Base-by-base conservation (phyloP, 2,797 vertebrate species). In the Sphenodon punctatus region DNA sequence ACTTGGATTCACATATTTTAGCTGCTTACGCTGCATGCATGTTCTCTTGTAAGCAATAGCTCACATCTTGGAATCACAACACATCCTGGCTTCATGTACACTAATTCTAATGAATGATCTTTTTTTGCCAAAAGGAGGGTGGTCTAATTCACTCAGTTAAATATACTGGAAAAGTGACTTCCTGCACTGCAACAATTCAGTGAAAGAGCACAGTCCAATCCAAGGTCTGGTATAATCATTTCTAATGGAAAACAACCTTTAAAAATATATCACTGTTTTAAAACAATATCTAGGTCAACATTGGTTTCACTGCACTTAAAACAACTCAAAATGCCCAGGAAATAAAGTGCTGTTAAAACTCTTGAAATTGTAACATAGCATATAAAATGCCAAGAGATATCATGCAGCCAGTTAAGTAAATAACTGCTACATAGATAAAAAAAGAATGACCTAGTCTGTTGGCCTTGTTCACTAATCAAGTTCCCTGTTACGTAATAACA, bases 371-470 rank as follows among this genome's bases (percentile, higher is more conserved):
- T 65, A 82, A 13, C 16, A 77, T 38, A 27, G 60, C 7, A 16
- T 23, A 27, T 51, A 68, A 76, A 82, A 48, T 3, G 8, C 67
- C 68, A 22, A 58, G 88, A 90, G 51, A 56, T 12, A 69, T 72
- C 15, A 76, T 30, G 16, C 34, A 72, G 59, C 15, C 38, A 42
- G 67, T 82, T 74, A 84, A 78, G 30, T 64, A 87, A 82, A 36
- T 69, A 86, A 71, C 55, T 48, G 36, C 22, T 73, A 23, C 43
- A 73, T 2, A 84, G 79, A 88, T 74, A n/a, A 89, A 84, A 58
- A 51, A 82, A 78, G 27, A 27, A 86, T 80, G 82, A 78, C 78
- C 49, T 1, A 86, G 75, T 49, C 45, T 23, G 82, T 53, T 76
- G 64, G 36, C 56, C 71, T 30, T 75, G 22, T 45, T 1, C 4